Evolutionary conservation across 1,140 invertebrate genomes (phyloP).

Genomic region (Saccostrea cuccullata): DNA sequence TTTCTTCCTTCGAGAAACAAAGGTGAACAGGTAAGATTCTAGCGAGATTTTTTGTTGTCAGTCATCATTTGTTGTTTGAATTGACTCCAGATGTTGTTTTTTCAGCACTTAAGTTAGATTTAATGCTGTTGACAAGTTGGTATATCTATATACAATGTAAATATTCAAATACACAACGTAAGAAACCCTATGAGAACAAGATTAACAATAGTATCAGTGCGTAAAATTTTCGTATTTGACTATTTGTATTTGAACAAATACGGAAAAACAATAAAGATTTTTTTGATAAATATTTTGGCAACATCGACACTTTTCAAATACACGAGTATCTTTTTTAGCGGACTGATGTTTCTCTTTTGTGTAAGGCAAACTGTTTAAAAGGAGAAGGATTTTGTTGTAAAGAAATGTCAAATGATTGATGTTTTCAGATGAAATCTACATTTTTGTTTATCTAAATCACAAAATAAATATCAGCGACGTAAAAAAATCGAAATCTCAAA

Average conservation of each 20-base stretch:
- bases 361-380: too few species aligned
- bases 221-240: background rate
- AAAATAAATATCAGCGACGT: too few species aligned
- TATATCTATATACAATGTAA: constrained; percentile 2
- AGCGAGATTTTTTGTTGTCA: constrained; percentile 5
- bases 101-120: background rate
- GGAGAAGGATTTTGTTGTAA: too few species aligned
- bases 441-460: too few species aligned
- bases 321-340: background rate
- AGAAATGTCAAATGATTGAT: too few species aligned
- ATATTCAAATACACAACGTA: background rate
- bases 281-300: constrained; percentile 3
- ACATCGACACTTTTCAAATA: background rate
- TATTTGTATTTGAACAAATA: background rate
- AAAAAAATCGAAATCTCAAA: too few species aligned
- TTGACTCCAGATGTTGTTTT: constrained; percentile 14
- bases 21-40: background rate
- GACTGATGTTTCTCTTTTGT: too few species aligned
- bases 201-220: constrained; percentile 1
- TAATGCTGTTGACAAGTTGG: background rate
- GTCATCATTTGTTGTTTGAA: background rate
- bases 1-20: background rate
- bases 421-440: too few species aligned
- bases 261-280: background rate
- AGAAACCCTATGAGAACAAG: background rate